These are phyloP conservation scores for Nesogale talazaci DNA, from an alignment of 2,113 vertebrate genomes.

Conservation along the genomic window DNA sequence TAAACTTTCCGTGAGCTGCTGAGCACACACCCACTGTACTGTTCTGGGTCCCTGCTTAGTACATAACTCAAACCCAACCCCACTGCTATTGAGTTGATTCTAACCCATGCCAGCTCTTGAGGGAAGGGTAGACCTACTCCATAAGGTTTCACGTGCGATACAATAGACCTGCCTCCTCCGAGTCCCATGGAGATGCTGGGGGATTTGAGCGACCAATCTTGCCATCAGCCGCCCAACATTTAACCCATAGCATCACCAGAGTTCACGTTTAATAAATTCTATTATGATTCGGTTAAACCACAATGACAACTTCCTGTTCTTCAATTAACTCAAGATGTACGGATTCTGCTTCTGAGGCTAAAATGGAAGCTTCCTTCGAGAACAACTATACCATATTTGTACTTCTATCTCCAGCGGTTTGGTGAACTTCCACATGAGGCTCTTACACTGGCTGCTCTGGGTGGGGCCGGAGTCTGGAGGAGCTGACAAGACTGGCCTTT, in stretches of 20 bases:
- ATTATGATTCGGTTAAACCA: not conserved
- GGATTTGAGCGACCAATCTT: not conserved
- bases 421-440: too few species aligned
- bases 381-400: not conserved
- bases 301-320: not conserved
- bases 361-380: not conserved
- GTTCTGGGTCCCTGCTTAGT: not conserved
- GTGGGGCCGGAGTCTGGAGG: too few species aligned
- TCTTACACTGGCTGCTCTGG: too few species aligned
- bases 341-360: not conserved
- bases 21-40: too few species aligned
- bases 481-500: too few species aligned
- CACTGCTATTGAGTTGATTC: not conserved
- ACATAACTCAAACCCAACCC: not conserved
- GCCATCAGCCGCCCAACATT: not conserved
- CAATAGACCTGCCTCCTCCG: not conserved
- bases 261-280: not conserved
- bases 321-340: not conserved
- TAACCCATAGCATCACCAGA: not conserved
- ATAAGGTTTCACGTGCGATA: not conserved
- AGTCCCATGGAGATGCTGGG: not conserved
- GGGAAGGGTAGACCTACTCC: not conserved
- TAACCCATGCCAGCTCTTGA: not conserved
- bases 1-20: too few species aligned
- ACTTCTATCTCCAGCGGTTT: too few species aligned